These are phyloP conservation scores for Ephydatia muelleri DNA, from an alignment of 37 sponge, comb jelly and placozoan species.

Conservation along the genomic window DNA sequence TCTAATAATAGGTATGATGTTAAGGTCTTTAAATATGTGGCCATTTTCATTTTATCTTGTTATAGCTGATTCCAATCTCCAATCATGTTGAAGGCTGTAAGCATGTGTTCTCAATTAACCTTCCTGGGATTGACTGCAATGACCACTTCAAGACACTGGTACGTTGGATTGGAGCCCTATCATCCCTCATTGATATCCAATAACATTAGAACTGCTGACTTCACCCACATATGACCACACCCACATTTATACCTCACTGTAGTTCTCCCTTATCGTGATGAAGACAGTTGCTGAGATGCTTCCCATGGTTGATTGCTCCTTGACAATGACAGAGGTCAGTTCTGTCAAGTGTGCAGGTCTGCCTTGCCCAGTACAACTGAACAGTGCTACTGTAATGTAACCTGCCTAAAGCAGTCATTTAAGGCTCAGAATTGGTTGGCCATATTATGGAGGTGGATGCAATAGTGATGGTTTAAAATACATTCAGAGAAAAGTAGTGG, in stretches of 20 bases:
- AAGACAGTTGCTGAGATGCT: slow-evolving; percentile 30
- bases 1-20: too few relatives aligned
- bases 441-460: too few relatives aligned
- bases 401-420: too few relatives aligned
- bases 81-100: slow-evolving; percentile 78
- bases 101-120: slow-evolving; percentile 71
- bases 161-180: background rate
- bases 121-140: slow-evolving; percentile 79
- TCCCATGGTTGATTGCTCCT: slow-evolving; percentile 87
- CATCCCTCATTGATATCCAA: too few relatives aligned
- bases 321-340: slow-evolving; percentile 61
- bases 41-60: background rate
- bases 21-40: too few relatives aligned
- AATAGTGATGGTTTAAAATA: too few relatives aligned
- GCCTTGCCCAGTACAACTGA: background rate
- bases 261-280: too few relatives aligned
- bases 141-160: background rate
- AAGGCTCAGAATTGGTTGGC: too few relatives aligned
- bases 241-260: background rate
- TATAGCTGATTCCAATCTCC: background rate
- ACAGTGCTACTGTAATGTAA: too few relatives aligned
- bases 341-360: background rate
- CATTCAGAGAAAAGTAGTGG: too few relatives aligned
- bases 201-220: too few relatives aligned
- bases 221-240: too few relatives aligned